Conservation (phyloP, 2,113 vertebrate species). For the Chiloscyllium plagiosum region DNA sequence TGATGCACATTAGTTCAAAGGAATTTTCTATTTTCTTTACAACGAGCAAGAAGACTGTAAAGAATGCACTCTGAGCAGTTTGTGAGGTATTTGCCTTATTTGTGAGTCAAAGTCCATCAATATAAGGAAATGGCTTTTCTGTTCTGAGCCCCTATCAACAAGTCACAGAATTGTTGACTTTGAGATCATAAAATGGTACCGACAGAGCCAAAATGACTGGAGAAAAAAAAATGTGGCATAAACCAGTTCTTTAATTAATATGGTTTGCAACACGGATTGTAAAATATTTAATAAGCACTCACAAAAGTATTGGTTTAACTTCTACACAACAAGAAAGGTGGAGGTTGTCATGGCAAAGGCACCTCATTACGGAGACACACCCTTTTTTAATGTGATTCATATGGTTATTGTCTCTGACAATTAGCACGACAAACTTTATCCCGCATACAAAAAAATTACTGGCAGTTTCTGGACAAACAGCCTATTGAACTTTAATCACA, state of each 20-base stretch:
- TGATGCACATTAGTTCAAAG: neutral
- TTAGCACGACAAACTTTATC: slow-evolving; percentile 30
- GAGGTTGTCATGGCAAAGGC: slow-evolving; percentile 17
- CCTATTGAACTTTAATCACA: slow-evolving; percentile 27
- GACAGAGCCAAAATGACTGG: neutral
- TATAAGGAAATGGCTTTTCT: slow-evolving; percentile 18
- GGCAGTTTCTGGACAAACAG: slow-evolving; percentile 8
- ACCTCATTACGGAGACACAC: slow-evolving; percentile 30
- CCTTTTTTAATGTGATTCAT: slow-evolving; percentile 36
- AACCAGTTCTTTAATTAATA: slow-evolving; percentile 27
- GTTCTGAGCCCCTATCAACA: slow-evolving; percentile 23
- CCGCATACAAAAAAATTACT: slow-evolving; percentile 2
- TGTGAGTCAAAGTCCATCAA: slow-evolving; percentile 32
- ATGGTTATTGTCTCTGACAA: slow-evolving; percentile 29
- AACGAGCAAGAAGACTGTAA: slow-evolving; percentile 28
- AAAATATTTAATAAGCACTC: slow-evolving; percentile 36
- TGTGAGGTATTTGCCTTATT: slow-evolving; percentile 12
- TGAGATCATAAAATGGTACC: slow-evolving; percentile 21
- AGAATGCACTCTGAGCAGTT: slow-evolving; percentile 35
- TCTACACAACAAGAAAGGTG: slow-evolving; percentile 19
- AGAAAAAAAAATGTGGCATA: neutral
- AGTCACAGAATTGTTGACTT: slow-evolving; percentile 21
- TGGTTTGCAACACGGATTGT: slow-evolving; percentile 11
- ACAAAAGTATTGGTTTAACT: slow-evolving; percentile 32
- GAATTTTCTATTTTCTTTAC: slow-evolving; percentile 36